phyloP scores from a whole-genome alignment of 2,113 vertebrate species.

The Pelvicachromis taeniatus region DNA sequence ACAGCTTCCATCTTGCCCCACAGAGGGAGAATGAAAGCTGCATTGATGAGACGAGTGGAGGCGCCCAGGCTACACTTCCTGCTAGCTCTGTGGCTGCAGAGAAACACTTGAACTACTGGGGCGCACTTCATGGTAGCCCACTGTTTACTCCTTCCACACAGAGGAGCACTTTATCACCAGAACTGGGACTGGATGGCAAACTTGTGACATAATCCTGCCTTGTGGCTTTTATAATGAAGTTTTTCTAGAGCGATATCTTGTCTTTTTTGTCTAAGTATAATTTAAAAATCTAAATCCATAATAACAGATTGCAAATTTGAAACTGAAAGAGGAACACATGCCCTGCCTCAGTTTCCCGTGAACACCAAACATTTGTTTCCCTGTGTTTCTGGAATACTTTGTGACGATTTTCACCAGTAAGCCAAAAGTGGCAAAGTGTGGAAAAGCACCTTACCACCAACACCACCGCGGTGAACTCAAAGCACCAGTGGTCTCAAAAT shows the following conservation, averaged over 20 bases:
- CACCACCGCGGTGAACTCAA: not conserved
- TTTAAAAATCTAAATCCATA: not conserved
- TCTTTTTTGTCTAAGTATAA: not conserved
- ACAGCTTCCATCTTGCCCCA: conserved; percentile 72
- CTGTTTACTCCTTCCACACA: conserved; percentile 25
- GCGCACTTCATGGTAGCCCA: conserved; percentile 20
- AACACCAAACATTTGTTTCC: not conserved
- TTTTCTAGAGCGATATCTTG: not conserved
- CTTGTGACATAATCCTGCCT: not conserved
- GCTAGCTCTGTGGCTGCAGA: conserved; percentile 42
- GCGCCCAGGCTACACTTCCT: conserved; percentile 66
- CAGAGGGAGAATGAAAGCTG: conserved; percentile 74
- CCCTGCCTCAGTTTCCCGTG: not conserved
- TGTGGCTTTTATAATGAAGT: not conserved
- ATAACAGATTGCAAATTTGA: not conserved
- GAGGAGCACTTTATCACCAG: conserved; percentile 18
- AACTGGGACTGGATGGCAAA: not conserved
- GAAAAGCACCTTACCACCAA: not conserved
- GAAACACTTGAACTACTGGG: conserved; percentile 26
- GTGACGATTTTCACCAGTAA: not conserved
- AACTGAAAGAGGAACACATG: not conserved
- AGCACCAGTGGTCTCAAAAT: not conserved
- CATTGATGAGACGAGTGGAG: conserved; percentile 72
- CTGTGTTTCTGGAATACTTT: not conserved
- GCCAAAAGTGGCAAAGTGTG: not conserved